A percentile compares a stretch with the other conserved stretches of the same genome.
Conservation (phyloP, 2,797 vertebrate species). For the Ctenosaura bakeri region DNA sequence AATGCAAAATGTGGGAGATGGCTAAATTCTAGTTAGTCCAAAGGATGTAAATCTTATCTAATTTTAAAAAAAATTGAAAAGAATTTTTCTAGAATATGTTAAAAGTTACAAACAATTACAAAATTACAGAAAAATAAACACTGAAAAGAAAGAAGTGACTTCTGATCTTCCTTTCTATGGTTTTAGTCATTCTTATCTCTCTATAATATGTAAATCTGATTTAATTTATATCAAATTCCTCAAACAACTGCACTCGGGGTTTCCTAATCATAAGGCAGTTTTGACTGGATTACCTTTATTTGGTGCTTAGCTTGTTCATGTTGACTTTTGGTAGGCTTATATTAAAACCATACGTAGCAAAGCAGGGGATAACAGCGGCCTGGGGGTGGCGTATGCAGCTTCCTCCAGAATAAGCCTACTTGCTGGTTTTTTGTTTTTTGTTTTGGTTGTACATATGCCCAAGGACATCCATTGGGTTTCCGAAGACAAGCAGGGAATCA, state of each 20-base stretch:
- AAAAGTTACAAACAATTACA: too few relatives aligned
- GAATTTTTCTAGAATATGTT: too few relatives aligned
- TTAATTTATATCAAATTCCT: background rate
- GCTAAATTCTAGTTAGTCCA: background rate
- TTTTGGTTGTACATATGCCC: too few relatives aligned
- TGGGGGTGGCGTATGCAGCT: background rate
- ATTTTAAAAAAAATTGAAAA: too few relatives aligned
- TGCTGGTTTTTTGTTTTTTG: too few relatives aligned
- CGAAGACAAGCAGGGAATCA: background rate
- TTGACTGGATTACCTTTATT: conserved; percentile 46
- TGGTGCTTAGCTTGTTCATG: conserved; percentile 56
- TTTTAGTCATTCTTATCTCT: too few relatives aligned
- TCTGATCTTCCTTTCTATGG: too few relatives aligned
- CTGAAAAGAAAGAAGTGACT: too few relatives aligned
- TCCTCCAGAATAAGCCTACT: background rate
- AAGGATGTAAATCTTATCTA: background rate
- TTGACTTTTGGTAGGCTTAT: background rate
- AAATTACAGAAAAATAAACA: too few relatives aligned
- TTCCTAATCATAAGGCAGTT: background rate
- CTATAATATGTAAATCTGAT: background rate
- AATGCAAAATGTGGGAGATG: background rate
- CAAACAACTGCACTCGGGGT: background rate
- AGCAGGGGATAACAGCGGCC: background rate
- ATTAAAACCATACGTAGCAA: background rate
- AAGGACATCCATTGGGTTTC: too few relatives aligned